Base-by-base conservation (phyloP, 1,140 invertebrate species). In the Diorhabda sublineata region DNA sequence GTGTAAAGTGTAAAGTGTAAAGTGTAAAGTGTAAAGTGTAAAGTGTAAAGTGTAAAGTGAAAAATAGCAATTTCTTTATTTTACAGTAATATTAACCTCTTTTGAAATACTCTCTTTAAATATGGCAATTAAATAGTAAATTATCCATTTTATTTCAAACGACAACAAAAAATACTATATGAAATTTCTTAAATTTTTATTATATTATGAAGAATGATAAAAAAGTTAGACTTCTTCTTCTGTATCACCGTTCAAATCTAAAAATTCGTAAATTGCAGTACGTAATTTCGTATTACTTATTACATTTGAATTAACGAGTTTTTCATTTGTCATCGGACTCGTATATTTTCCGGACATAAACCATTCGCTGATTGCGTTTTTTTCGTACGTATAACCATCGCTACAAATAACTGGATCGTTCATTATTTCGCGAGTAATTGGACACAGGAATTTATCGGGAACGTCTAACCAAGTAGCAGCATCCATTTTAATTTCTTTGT, bases 351-450 rank as follows among this genome's bases (percentile, higher is more conserved):
- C 90, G 64, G 85, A 87, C 56, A 87, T 79, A 64, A 93, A 88
- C 91, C 92, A 94, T 74, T 90, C 87, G 43, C 84, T 84, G 67
- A 94, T 92, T 5, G 91, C 92, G 65, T 83, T 82, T 76, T 85
- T 84, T 76, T 94, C 92, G 76, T 94, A 94, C 0, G 88, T 90
- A 75, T 90, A 91, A 43, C 91, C 91, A 84, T 94, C 92, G 87
- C 80, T 89, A 74, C 89, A 91, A 44, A 86, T 86, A 4, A 93
- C 91, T 9, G 92, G 91, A 77, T 92, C 89, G 67, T 83, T 85
- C 90, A 93, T 92, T 43, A 93, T 83, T 75, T 92, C 90, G 63
- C 91, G 89, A 0, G 91, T 93, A 41, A 94, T 93, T 7, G 92
- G 92, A 82, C 92, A 94, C n/a, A 91, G 76, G 75, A 88, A 91